Evolutionary conservation across 2,113 vertebrate genomes (phyloP).

Genomic region (Toxotes jaculatrix): DNA sequence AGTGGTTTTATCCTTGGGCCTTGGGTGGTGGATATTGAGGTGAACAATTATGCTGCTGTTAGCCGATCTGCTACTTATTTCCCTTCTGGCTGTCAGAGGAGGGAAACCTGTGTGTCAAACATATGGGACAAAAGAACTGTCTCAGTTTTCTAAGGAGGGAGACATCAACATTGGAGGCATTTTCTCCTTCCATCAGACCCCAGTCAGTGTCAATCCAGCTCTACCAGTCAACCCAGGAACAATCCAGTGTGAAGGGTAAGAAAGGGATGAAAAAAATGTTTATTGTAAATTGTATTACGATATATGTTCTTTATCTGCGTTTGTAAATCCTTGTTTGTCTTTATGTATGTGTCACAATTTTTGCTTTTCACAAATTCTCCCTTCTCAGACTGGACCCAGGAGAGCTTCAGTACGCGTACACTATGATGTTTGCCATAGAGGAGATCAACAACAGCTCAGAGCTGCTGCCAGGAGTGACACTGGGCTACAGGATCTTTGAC

Average conservation of each 20-base stretch:
- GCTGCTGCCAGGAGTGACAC: constrained; percentile 77
- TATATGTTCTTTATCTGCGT: neutral
- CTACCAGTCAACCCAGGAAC: constrained; percentile 76
- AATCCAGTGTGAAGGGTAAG: constrained; percentile 83
- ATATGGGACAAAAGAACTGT: constrained; percentile 78
- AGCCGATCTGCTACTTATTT: constrained; percentile 65
- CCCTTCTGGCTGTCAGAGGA: constrained; percentile 62
- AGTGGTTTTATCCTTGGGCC: constrained; percentile 8
- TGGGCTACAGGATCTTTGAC: constrained; percentile 85
- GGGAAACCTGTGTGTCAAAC: constrained; percentile 70
- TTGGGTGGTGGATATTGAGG: constrained; percentile 7
- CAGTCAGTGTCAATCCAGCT: constrained; percentile 73
- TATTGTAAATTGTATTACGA: neutral
- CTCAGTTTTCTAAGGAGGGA: constrained; percentile 83
- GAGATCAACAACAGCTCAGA: constrained; percentile 85
- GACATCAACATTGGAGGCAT: constrained; percentile 84
- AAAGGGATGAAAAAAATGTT: neutral
- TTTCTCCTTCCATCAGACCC: constrained; percentile 85
- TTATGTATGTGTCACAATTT: neutral
- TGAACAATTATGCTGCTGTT: constrained; percentile 71
- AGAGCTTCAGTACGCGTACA: constrained; percentile 82
- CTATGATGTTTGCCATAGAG: constrained; percentile 85
- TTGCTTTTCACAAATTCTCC: neutral
- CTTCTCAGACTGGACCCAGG: constrained; percentile 79
- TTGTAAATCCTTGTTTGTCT: neutral